Percentiles rank a stretch among this genome's conserved stretches.
These are phyloP conservation scores for Scaptomyza caliginosa DNA, from an alignment of 2,888 invertebrate species.

Conservation along the genomic window DNA sequence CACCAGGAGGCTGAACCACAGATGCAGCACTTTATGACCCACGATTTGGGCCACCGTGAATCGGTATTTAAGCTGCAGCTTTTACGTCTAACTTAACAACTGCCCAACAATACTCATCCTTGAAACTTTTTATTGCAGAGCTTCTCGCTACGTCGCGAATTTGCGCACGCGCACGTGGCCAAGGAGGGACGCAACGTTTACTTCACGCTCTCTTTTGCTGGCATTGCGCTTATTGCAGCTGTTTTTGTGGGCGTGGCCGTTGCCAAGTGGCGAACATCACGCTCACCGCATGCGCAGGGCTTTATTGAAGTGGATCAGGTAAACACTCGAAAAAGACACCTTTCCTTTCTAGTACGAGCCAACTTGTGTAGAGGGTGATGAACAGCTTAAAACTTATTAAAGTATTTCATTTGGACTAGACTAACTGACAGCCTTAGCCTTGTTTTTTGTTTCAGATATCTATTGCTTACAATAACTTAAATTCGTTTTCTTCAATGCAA, in stretches of 20 bases:
- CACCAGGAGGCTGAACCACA: constrained; percentile 90
- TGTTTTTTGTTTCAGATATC: no score
- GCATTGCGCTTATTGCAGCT: constrained; percentile 94
- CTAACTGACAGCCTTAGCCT: no score
- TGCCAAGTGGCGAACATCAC: constrained; percentile 92
- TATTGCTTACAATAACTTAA: no score
- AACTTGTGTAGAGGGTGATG: not conserved
- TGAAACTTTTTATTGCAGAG: constrained; percentile 85
- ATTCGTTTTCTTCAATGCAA: no score
- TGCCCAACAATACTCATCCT: constrained; percentile 53
- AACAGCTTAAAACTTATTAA: not conserved
- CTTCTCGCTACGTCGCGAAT: constrained; percentile 90
- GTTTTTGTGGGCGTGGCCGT: constrained; percentile 95
- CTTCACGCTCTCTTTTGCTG: constrained; percentile 95
- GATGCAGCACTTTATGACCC: constrained; percentile 93
- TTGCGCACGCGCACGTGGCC: constrained; percentile 84
- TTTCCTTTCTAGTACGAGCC: no score
- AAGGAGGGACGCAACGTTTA: constrained; percentile 92
- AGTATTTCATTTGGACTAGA: no score
- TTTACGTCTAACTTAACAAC: constrained; percentile 23
- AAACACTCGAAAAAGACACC: no score
- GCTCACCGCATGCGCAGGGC: constrained; percentile 95
- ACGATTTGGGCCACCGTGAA: constrained; percentile 94
- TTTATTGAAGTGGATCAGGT: constrained; percentile 97
- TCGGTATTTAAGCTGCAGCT: constrained; percentile 86